Percentiles rank a stretch among this genome's conserved stretches.
These are phyloP conservation scores for Sphenodon punctatus DNA, from an alignment of 2,797 vertebrate species.

Conservation along the genomic window DNA sequence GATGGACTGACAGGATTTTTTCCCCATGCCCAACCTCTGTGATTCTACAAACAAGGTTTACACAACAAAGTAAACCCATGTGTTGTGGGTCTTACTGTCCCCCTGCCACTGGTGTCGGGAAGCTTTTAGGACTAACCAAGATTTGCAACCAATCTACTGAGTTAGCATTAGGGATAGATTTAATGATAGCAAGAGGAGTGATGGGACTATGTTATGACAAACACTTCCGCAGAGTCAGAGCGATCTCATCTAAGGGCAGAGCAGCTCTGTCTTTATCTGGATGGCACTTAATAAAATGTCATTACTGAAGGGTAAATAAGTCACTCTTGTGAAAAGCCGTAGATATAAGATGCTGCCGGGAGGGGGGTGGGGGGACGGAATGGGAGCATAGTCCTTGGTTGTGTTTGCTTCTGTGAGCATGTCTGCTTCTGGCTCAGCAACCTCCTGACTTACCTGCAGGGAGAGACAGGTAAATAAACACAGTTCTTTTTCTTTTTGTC, in stretches of 20 bases:
- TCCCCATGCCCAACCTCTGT: background rate
- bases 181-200: background rate
- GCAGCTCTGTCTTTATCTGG: background rate
- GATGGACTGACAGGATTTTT: background rate
- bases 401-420: background rate
- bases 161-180: background rate
- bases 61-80: background rate
- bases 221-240: background rate
- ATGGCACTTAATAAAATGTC: background rate
- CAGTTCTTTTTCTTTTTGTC: background rate
- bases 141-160: background rate
- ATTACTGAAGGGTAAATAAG: background rate
- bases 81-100: background rate
- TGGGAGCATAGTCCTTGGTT: background rate
- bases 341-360: background rate
- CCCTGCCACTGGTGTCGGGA: background rate
- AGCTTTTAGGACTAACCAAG: background rate
- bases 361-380: background rate
- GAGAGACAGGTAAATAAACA: background rate
- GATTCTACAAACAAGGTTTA: background rate
- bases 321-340: background rate
- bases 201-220: background rate
- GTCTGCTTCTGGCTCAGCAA: fast-evolving
- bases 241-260: background rate
- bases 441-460: background rate